These are phyloP conservation scores for Scaptomyza graminum DNA, from an alignment of 1,140 invertebrate species.

Conservation along the genomic window DNA sequence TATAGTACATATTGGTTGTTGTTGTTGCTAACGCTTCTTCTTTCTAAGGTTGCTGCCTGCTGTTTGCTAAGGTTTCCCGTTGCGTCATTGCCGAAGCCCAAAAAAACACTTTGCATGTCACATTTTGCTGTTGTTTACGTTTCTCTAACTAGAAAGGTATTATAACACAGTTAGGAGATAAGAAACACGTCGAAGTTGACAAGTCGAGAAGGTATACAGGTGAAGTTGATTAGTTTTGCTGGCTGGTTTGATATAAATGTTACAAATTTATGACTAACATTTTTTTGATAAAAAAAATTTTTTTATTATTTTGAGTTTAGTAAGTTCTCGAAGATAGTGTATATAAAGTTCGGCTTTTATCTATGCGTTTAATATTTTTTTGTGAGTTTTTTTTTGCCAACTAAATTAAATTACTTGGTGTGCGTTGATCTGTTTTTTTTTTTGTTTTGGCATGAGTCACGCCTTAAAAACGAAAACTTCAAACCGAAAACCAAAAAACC, in stretches of 20 bases:
- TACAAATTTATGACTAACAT: no score
- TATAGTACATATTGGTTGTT: neutral
- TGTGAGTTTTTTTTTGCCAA: conserved; percentile 26
- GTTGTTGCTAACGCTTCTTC: neutral
- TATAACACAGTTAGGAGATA: neutral
- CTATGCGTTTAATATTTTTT: conserved; percentile 3
- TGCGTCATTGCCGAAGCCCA: conserved; percentile 43
- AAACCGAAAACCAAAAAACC: neutral
- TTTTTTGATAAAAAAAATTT: no score
- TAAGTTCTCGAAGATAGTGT: neutral
- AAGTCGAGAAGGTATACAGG: no score
- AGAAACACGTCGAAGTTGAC: neutral
- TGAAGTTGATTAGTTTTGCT: neutral
- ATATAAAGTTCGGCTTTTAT: neutral
- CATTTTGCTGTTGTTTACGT: conserved; percentile 13
- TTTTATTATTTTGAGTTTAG: no score
- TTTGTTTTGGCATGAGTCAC: conserved; percentile 43
- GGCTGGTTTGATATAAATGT: no score
- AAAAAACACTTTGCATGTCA: conserved; percentile 45
- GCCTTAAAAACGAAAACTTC: conserved; percentile 20
- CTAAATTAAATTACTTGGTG: conserved; percentile 53
- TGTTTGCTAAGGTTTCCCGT: conserved; percentile 51
- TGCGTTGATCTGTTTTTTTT: conserved; percentile 3
- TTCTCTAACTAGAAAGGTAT: conserved; percentile 11
- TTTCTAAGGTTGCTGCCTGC: conserved; percentile 17